Evolutionary conservation across 2,888 invertebrate species (phyloP).

Genomic region (Lordiphosa fenestrarum): DNA sequence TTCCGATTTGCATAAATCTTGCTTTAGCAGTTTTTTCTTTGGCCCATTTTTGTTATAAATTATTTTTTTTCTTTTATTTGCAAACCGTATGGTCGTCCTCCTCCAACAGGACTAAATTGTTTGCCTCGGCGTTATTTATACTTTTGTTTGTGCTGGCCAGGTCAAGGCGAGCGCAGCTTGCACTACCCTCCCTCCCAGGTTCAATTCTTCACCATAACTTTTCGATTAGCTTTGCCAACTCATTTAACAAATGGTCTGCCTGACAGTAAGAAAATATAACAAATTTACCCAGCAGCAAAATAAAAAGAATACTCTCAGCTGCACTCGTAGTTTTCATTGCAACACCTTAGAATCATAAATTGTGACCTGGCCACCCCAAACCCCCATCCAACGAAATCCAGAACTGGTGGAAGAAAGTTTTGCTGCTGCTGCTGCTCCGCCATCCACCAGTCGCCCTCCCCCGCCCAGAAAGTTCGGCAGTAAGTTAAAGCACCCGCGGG

Average conservation of each 20-base stretch:
- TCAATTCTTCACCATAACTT: constrained; percentile 47
- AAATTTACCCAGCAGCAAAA: constrained; percentile 48
- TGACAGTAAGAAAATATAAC: constrained; percentile 70
- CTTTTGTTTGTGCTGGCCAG: constrained; percentile 41
- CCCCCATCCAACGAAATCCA: constrained; percentile 2
- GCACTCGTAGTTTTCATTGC: constrained; percentile 62
- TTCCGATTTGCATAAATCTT: constrained; percentile 80
- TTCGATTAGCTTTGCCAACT: constrained; percentile 72
- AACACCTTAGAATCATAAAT: constrained; percentile 73
- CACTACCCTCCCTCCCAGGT: constrained; percentile 1
- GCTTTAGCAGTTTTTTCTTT: constrained; percentile 65
- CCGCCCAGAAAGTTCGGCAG: constrained; percentile 47
- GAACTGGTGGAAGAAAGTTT: constrained; percentile 40
- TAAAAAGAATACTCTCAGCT: constrained; percentile 19
- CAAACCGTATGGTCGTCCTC: constrained; percentile 15
- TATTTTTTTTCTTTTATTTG: constrained; percentile 69
- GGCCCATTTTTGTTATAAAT: constrained; percentile 61
- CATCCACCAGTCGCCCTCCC: neutral
- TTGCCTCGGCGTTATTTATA: constrained; percentile 49
- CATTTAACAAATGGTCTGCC: constrained; percentile 70
- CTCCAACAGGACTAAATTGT: constrained; percentile 37
- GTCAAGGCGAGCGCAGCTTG: constrained; percentile 41
- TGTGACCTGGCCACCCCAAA: constrained; percentile 34
- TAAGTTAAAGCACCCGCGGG: constrained; percentile 76
- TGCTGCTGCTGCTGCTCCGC: constrained; percentile 13